A percentile compares a stretch with the other conserved stretches of the same genome.
Evolutionary conservation across 2,888 invertebrate species (phyloP).

Genomic region (Trichogramma dendrolimi): DNA sequence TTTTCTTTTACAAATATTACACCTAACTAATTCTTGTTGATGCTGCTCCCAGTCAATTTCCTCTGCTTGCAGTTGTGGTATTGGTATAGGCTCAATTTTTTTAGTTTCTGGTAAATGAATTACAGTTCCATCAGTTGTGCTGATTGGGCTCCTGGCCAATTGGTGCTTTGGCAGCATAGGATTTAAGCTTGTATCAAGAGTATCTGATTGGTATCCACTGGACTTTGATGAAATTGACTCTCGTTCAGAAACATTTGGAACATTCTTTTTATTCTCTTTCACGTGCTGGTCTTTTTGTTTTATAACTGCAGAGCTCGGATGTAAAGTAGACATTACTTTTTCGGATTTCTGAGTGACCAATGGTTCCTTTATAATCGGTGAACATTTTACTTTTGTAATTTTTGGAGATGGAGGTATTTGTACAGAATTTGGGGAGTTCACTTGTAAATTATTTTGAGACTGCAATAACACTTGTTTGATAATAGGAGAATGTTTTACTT

Average conservation of each 20-base stretch:
- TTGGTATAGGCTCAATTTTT: constrained; percentile 17
- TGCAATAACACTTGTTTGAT: too few relatives aligned
- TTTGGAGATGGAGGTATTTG: too few relatives aligned
- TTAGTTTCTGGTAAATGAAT: constrained; percentile 10
- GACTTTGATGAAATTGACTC: too few relatives aligned
- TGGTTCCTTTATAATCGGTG: neutral
- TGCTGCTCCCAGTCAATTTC: constrained; percentile 40
- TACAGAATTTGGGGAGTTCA: neutral
- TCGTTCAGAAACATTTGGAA: neutral
- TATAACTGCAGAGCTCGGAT: neutral
- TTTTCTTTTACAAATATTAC: constrained; percentile 38
- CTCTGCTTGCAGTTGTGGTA: constrained; percentile 26
- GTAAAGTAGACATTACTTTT: neutral
- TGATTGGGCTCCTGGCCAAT: constrained; percentile 37
- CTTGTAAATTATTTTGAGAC: neutral
- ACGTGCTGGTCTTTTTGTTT: neutral
- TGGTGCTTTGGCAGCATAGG: constrained; percentile 41
- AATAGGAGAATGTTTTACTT: too few relatives aligned
- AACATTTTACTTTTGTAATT: too few relatives aligned
- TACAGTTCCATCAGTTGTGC: neutral
- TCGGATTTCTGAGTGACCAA: neutral
- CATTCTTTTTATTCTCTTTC: neutral
- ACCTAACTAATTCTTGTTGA: constrained; percentile 35
- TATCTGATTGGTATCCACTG: too few relatives aligned
- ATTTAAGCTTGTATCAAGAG: constrained; percentile 28